Base-by-base conservation (phyloP, 1,140 invertebrate species). In the Agraylea sexmaculata region DNA sequence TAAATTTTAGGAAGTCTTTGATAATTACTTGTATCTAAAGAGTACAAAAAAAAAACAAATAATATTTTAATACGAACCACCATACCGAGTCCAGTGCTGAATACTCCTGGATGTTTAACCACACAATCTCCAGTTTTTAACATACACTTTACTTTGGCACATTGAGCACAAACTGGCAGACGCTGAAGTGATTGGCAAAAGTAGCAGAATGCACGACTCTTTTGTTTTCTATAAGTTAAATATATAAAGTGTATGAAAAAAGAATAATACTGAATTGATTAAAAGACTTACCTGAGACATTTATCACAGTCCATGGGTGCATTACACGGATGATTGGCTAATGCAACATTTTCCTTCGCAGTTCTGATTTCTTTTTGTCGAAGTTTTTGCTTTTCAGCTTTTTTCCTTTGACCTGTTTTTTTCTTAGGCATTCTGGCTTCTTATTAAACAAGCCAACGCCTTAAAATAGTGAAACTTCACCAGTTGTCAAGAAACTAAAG, bases 391-490 rank as follows among this genome's bases (percentile, higher is more conserved):
- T 94, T 95, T 53, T 96, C 91, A 2, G 90, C 89, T 61, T 96
- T 96, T 56, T 92, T 94, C n/a, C 91, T 72, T 53, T 91, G 87
- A 0, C 91, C 91, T 11, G 91, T 95, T 64, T 95, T 95, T 68
- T 95, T 95, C 60, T 94, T 95, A 12, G 91, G 91, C 91, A 95
- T 95, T 55, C n/a, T n/a, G n/a, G n/a, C n/a, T n/a, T n/a, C n/a
- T n/a, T n/a, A n/a, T n/a, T n/a, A n/a, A n/a, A n/a, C n/a, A n/a
- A n/a, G n/a, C n/a, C n/a, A n/a, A n/a, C n/a, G n/a, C n/a, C n/a
- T n/a, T n/a, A n/a, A n/a, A n/a, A n/a, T n/a, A n/a, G n/a, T n/a
- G n/a, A n/a, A n/a, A n/a, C n/a, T n/a, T n/a, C n/a, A n/a, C n/a
- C n/a, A n/a, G n/a, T n/a, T n/a, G n/a, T n/a, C n/a, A n/a, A n/a